Base-by-base conservation (phyloP, 1,140 invertebrate genomes). In the Eumeta japonica region DNA sequence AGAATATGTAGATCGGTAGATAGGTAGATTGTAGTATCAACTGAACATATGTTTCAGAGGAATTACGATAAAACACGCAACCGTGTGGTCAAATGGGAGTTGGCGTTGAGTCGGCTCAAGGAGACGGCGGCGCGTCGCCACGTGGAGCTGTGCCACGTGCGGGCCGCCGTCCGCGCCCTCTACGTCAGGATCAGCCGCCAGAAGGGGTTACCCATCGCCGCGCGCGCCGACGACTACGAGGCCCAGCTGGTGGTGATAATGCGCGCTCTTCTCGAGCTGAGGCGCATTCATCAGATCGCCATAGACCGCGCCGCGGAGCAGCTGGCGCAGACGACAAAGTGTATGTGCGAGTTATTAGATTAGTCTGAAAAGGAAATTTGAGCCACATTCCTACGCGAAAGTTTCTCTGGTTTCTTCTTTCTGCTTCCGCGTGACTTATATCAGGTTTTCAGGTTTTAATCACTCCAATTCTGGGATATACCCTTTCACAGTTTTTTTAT, bases 111-210 rank as follows among this genome's bases (percentile, higher is more conserved):
- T 35, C 59, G 66, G 2, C 46, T 75, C 7, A 73, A 74, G 36
- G 71, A 74, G 41, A 73, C 68, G 0, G 72, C 71, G 0, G 67
- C 68, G 0, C 47, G 43, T 0, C 51, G 63, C 0, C 67, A 72
- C 40, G 60, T 64, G 29, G 72, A 77, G 19, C 48, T 75, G 1
- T 65, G 61, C 43, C 65, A 74, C 48, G 72, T 77, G 3, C 44
- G 54, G 2, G 45, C 68, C 0, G 71, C 70, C 7, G 60, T 76
- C 4, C 71, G 71, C 63, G 56, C 60, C 2, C 45, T 75, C 2
- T 75, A 76, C 44, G 50, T 58, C 13, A 74, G 67, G 52, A 72
- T 76, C 9, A 74, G 67, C 52, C 64, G 62, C 36, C 62, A 74
- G 30, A 76, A 75, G 47, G 68, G 63, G 2, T 44, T 68, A 18